These are phyloP conservation scores for Spilosoma lubricipeda DNA, from an alignment of 2,888 invertebrate species.

Conservation along the genomic window DNA sequence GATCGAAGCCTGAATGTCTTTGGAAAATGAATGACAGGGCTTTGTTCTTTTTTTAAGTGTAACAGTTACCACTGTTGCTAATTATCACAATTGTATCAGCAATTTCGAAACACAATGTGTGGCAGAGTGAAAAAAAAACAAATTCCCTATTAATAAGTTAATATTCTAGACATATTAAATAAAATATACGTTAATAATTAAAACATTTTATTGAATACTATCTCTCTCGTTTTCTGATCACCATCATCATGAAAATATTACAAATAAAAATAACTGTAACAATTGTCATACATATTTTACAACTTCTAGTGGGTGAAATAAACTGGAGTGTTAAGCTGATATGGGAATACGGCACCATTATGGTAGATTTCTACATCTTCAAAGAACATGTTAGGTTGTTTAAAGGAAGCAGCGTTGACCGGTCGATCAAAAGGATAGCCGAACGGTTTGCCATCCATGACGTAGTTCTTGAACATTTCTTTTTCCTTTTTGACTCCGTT, in stretches of 20 bases:
- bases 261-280: neutral
- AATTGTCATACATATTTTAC: neutral
- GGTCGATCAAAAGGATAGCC: constrained; percentile 87
- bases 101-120: too few relatives aligned
- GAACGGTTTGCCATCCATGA: constrained; percentile 82
- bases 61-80: too few relatives aligned
- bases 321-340: constrained; percentile 61
- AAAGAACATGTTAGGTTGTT: constrained; percentile 87
- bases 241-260: neutral
- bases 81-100: too few relatives aligned
- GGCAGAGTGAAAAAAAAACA: too few relatives aligned
- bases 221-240: neutral
- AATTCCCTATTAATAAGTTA: neutral
- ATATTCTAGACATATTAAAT: neutral
- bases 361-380: constrained; percentile 86
- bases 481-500: constrained; percentile 71
- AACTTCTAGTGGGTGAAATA: constrained; percentile 49
- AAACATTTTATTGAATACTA: neutral
- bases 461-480: constrained; percentile 59
- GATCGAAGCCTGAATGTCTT: too few relatives aligned
- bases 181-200: neutral
- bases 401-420: constrained; percentile 73
- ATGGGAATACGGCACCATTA: constrained; percentile 70
- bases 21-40: too few relatives aligned
- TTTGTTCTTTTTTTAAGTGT: too few relatives aligned